Conservation (phyloP, 2,797 vertebrate genomes). For the Lacerta viridis region DNA sequence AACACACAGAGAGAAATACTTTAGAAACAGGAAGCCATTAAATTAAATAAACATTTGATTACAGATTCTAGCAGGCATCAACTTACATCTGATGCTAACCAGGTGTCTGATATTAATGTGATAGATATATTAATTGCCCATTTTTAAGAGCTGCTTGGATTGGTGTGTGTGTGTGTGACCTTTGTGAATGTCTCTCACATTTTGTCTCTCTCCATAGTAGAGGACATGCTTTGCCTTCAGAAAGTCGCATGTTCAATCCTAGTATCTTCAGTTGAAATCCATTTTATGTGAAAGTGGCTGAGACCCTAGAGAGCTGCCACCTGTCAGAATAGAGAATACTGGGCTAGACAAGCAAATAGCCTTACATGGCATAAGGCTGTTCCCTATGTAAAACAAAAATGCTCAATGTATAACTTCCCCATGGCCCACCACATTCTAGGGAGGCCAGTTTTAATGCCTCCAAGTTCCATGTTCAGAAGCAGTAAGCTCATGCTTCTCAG, state of each 20-base stretch:
- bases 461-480: neutral
- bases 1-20: neutral
- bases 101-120: neutral
- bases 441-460: neutral
- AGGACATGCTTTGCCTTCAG: neutral
- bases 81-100: neutral
- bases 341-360: no score
- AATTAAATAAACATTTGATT: conserved; percentile 8
- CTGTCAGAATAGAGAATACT: no score
- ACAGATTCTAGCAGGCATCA: neutral
- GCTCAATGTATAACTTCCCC: neutral
- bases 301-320: neutral
- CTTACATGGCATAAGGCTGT: neutral
- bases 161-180: neutral
- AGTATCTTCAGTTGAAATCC: neutral
- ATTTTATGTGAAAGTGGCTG: neutral
- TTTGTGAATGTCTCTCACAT: neutral
- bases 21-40: neutral
- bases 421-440: neutral
- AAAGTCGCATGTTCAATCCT: neutral
- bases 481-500: no score
- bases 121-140: neutral
- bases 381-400: neutral
- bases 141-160: neutral
- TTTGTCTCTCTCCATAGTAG: neutral